Evolutionary conservation across 2,888 invertebrate genomes (phyloP).

Genomic region (Parasteatoda lunata): DNA sequence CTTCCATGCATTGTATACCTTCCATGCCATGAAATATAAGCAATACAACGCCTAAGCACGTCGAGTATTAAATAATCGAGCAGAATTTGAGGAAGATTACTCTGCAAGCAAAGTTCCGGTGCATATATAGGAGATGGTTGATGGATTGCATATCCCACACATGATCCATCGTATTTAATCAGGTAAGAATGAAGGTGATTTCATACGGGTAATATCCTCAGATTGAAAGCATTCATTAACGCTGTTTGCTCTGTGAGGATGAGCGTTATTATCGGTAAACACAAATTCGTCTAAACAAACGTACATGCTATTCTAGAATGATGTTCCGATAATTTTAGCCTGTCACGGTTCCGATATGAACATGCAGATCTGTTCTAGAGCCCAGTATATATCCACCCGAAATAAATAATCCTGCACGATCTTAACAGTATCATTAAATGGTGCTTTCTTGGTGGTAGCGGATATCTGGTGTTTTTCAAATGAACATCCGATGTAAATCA

Average conservation of each 20-base stretch:
- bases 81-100: not conserved
- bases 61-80: not conserved
- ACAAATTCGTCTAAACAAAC: not conserved
- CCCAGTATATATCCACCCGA: not conserved
- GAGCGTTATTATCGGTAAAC: not conserved
- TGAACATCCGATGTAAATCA: not conserved
- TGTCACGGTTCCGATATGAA: not conserved
- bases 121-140: not conserved
- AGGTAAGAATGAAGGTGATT: not conserved
- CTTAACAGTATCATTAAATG: not conserved
- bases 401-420: not conserved
- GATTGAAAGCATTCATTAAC: not conserved
- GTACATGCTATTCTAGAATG: not conserved
- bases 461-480: not conserved
- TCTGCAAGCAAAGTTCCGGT: not conserved
- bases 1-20: not conserved
- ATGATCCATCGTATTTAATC: not conserved
- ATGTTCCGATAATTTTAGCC: not conserved
- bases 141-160: not conserved
- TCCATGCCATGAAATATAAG: not conserved
- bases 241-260: not conserved
- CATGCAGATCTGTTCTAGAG: not conserved
- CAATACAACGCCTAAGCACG: not conserved
- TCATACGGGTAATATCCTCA: not conserved
- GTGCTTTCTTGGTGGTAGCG: not conserved